These are phyloP conservation scores for Botrylloides violaceus DNA, from an alignment of 23 tunicate genomes.

Conservation along the genomic window DNA sequence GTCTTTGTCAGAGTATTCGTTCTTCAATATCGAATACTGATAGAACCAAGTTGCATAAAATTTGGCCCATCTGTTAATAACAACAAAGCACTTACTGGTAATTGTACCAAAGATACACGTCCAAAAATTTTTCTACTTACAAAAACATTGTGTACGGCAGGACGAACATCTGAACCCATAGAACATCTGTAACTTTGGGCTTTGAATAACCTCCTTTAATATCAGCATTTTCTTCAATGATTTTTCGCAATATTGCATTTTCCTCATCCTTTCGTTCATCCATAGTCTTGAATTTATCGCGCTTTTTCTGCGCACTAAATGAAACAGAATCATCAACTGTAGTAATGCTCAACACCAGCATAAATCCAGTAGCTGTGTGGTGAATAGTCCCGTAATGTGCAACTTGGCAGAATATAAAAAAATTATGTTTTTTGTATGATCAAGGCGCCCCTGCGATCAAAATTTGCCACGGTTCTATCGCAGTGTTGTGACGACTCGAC, in stretches of 20 bases:
- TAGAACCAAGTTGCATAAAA: conserved; percentile 64
- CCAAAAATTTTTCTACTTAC: conserved; percentile 18
- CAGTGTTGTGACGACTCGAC: no score
- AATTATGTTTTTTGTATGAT: no score
- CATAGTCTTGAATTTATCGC: conserved; percentile 41
- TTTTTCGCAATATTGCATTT: conserved; percentile 45
- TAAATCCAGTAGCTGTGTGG: no score
- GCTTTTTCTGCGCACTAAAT: conserved; percentile 55
- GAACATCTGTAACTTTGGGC: conserved; percentile 77
- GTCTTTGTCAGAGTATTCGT: conserved; percentile 73
- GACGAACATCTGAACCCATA: conserved; percentile 65
- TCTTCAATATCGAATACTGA: conserved; percentile 41
- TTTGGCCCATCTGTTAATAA: conserved; percentile 19
- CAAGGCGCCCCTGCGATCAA: no score
- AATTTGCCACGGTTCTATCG: no score
- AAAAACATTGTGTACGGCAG: conserved; percentile 49
- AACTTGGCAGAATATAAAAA: no score
- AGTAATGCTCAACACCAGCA: no score
- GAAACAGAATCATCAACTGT: no score
- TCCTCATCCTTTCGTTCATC: conserved; percentile 84
- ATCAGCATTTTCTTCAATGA: conserved; percentile 91
- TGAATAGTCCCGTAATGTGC: no score
- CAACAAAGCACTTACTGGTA: no score
- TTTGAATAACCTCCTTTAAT: conserved; percentile 89
- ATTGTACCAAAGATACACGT: no score